A percentile compares a stretch with the other conserved stretches of the same genome.
phyloP scores from a whole-genome alignment of 2,113 vertebrate species.

The Neogale vison region DNA sequence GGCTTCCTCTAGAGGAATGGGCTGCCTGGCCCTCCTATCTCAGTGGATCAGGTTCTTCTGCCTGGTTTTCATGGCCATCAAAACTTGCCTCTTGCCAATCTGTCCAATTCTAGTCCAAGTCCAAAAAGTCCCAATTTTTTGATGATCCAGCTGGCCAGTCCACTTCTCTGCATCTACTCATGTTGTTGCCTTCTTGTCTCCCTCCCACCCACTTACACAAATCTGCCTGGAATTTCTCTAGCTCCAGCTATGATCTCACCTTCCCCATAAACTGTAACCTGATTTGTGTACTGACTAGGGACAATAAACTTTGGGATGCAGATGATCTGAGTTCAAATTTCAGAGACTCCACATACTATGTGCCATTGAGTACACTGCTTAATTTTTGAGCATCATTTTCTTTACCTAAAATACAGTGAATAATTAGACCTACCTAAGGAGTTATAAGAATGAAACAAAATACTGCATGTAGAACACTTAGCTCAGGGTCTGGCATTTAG shows the following conservation, averaged over 20 bases:
- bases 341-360: not conserved
- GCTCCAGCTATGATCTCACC: not conserved
- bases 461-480: not conserved
- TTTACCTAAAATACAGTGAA: slow-evolving; percentile 4
- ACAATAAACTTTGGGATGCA: not conserved
- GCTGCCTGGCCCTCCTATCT: not conserved
- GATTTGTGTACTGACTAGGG: not conserved
- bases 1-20: not conserved
- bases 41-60: not conserved
- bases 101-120: not conserved
- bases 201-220: not conserved
- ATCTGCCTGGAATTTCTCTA: not conserved
- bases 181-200: not conserved
- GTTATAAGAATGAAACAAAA: not conserved
- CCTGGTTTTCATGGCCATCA: not conserved
- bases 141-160: not conserved
- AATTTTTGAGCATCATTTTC: not conserved
- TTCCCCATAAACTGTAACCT: not conserved
- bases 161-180: not conserved
- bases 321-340: not conserved
- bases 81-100: not conserved
- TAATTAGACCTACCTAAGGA: not conserved
- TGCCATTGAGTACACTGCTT: not conserved
- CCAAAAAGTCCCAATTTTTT: not conserved
- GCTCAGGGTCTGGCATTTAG: not conserved